Evolutionary conservation across 1,140 invertebrate species (phyloP), one percentile per base, ranked within the genome.

Genomic region (Hyles euphorbiae): DNA sequence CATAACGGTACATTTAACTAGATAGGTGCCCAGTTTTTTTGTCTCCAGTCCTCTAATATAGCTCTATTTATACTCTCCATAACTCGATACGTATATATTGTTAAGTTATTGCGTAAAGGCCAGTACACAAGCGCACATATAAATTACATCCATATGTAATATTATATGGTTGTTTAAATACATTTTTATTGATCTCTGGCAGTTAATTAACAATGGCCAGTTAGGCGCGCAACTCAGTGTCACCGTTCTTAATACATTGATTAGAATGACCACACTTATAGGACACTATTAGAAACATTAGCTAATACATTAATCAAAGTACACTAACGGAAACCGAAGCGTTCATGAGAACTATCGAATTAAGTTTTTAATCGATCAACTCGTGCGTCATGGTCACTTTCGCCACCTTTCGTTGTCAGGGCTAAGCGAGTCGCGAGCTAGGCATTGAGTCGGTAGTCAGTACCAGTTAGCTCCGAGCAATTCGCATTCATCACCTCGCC

Each of bases 321-420:
- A 48, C 46, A 51, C 2, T 12, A 7, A 51, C 11, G 12, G 49
- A 51, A 51, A 51, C 9, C 22, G 10, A 10, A 56, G 45, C 34
- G 34, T 52, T 59, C 53, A 52, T 51, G 33, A 34, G 47, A 56
- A 60, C 49, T 46, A 61, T 60, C 57, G 40, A 68, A 55, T 68
- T 58, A 57, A 59, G 61, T 58, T 53, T 72, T n/a, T 72, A 65
- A 76, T 78, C 65, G 68, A 67, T 68, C 54, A 53, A 53, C 58
- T 62, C 58, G 61, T 72, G 68, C 76, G 78, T 76, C 74, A 76
- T 68, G 68, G 68, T 69, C 75, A 86, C 81, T 86, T 86, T 85
- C 80, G 77, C 80, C 76, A 76, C 77, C 72, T 83, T 85, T 85
- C 82, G 78, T 78, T 80, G 77, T 78, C 77, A 82, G 67, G 79